Percentiles rank a stretch among this genome's conserved stretches.
Conservation (phyloP, 2,113 vertebrate species). For the Thamnaconus septentrionalis region DNA sequence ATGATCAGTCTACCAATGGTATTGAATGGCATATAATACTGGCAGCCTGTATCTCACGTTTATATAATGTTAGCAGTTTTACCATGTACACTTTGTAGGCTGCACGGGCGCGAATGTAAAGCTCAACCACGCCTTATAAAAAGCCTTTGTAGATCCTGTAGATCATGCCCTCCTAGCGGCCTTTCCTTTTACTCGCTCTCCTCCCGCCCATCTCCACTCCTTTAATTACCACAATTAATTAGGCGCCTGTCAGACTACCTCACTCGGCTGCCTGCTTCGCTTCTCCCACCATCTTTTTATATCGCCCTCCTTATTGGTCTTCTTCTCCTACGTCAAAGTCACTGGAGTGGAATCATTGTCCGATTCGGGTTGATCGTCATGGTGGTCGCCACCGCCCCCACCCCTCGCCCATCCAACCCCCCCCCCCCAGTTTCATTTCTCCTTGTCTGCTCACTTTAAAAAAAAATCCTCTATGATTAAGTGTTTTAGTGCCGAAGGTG, state of each 20-base stretch:
- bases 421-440: constrained; percentile 6
- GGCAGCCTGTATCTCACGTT: no score
- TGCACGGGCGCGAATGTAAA: no score
- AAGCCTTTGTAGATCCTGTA: no score
- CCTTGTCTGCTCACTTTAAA: constrained; percentile 23
- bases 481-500: constrained; percentile 47
- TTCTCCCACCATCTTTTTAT: neutral
- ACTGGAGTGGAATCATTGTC: constrained; percentile 41
- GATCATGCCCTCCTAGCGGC: no score
- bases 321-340: constrained; percentile 20
- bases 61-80: no score
- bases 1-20: constrained; percentile 7
- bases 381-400: neutral
- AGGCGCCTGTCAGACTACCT: constrained; percentile 35
- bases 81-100: no score
- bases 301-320: neutral
- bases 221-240: constrained; percentile 49
- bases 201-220: neutral
- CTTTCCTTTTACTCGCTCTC: no score
- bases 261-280: neutral
- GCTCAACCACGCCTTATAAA: no score
- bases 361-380: constrained; percentile 52
- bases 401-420: rapidly evolving
- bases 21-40: no score
- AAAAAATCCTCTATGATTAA: constrained; percentile 52